phyloP scores from a whole-genome alignment of 2,797 vertebrate genomes.

The Erethizon dorsatum region DNA sequence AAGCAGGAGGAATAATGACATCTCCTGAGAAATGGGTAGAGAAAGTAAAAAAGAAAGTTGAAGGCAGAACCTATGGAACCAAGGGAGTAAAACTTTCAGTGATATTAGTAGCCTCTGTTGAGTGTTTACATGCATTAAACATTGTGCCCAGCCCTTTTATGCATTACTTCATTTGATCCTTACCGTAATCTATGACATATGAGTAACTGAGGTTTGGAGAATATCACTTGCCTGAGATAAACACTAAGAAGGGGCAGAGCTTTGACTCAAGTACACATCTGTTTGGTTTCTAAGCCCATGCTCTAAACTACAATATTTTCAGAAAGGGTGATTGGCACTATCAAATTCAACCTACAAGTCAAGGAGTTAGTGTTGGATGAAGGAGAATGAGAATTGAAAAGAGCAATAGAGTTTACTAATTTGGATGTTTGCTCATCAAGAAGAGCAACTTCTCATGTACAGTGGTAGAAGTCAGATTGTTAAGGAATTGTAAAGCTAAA shows the following conservation, averaged over 20 bases:
- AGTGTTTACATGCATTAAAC: not conserved
- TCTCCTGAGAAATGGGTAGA: not conserved
- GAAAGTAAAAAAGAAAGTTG: conserved; percentile 6
- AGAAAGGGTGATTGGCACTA: not conserved
- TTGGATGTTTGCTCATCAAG: not conserved
- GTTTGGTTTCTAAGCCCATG: not conserved
- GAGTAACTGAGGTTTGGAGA: not conserved
- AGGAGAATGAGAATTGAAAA: not conserved
- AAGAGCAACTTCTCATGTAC: not conserved
- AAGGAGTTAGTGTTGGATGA: conserved; percentile 35
- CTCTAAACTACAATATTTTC: conserved; percentile 33
- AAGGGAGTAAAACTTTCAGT: conserved; percentile 16
- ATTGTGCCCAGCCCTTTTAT: not conserved
- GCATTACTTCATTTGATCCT: conserved; percentile 27
- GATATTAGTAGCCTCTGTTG: not conserved
- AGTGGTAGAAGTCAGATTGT: not conserved
- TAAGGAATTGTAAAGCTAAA: conserved; percentile 2
- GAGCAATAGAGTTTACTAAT: not conserved
- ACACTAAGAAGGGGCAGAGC: not conserved
- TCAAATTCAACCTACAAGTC: not conserved
- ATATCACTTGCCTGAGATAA: not conserved
- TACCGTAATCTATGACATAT: not conserved
- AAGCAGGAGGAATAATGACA: not conserved
- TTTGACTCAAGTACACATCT: conserved; percentile 28
- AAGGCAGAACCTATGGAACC: conserved; percentile 46